phyloP scores from a whole-genome alignment of 2,797 vertebrate genomes.

The Ctenopoma kingsleyae region DNA sequence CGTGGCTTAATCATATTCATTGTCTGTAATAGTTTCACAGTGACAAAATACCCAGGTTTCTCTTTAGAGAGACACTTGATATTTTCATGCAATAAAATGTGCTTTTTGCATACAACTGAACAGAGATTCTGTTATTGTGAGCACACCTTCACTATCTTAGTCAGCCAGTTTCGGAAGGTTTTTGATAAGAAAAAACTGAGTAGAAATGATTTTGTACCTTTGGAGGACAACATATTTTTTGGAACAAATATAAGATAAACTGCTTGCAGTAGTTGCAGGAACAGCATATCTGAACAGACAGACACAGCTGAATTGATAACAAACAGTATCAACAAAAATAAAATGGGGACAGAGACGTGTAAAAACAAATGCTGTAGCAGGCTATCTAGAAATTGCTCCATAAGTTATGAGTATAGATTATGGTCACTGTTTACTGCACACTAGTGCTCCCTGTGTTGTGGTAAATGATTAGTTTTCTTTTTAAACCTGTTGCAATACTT shows the following conservation, averaged over 20 bases:
- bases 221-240: not conserved
- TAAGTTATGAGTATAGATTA: not conserved
- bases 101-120: too few relatives aligned
- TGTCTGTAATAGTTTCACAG: slow-evolving; percentile 23
- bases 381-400: not conserved
- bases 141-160: too few relatives aligned
- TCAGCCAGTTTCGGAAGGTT: too few relatives aligned
- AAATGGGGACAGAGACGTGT: too few relatives aligned
- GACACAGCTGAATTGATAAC: too few relatives aligned
- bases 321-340: too few relatives aligned
- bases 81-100: too few relatives aligned
- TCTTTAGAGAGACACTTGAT: not conserved
- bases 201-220: not conserved
- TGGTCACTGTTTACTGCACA: too few relatives aligned
- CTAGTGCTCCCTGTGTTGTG: not conserved
- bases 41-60: slow-evolving; percentile 22
- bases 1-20: slow-evolving; percentile 31
- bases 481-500: too few relatives aligned
- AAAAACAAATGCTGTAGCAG: too few relatives aligned
- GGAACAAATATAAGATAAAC: not conserved
- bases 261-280: not conserved
- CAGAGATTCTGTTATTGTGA: too few relatives aligned
- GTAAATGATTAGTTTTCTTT: not conserved
- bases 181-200: too few relatives aligned
- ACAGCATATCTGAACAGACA: not conserved